Conservation (phyloP, 64 coral and sea anemone genomes). For the Pocillopora verrucosa region DNA sequence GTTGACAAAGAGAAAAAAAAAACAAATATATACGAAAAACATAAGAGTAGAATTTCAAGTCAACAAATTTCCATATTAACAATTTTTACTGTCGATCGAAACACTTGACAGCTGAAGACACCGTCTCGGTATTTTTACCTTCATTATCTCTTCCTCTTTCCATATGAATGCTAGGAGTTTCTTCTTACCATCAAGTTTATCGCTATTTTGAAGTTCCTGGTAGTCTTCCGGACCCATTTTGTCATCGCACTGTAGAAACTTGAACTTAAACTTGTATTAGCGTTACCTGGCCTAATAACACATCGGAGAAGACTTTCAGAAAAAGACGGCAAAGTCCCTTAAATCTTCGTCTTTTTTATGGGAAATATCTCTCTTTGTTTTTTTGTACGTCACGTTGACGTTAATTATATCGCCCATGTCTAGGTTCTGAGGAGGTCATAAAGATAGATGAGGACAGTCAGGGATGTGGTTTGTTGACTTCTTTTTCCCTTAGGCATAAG, state of each 20-base stretch:
- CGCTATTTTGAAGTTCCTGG: not conserved
- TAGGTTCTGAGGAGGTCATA: not conserved
- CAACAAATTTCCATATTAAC: too few species aligned
- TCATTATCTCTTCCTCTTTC: not conserved
- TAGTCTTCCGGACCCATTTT: not conserved
- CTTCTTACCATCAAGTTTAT: not conserved
- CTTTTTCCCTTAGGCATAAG: too few species aligned
- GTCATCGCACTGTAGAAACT: slow-evolving; percentile 7
- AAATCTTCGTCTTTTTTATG: not conserved
- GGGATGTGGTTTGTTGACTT: too few species aligned
- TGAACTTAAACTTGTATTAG: not conserved
- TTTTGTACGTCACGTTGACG: not conserved
- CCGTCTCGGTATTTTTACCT: too few species aligned
- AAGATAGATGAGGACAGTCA: too few species aligned
- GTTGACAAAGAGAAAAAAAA: too few species aligned
- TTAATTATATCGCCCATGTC: not conserved
- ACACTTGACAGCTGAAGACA: too few species aligned
- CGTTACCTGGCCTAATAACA: not conserved
- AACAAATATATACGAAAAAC: too few species aligned
- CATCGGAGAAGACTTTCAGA: slow-evolving; percentile 7
- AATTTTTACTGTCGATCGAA: too few species aligned
- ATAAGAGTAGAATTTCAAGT: too few species aligned
- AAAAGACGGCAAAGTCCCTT: not conserved
- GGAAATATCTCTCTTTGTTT: not conserved
- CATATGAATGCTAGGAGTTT: not conserved